Evolutionary conservation across 2,113 vertebrate species (phyloP).

Genomic region (Zapornia atra): DNA sequence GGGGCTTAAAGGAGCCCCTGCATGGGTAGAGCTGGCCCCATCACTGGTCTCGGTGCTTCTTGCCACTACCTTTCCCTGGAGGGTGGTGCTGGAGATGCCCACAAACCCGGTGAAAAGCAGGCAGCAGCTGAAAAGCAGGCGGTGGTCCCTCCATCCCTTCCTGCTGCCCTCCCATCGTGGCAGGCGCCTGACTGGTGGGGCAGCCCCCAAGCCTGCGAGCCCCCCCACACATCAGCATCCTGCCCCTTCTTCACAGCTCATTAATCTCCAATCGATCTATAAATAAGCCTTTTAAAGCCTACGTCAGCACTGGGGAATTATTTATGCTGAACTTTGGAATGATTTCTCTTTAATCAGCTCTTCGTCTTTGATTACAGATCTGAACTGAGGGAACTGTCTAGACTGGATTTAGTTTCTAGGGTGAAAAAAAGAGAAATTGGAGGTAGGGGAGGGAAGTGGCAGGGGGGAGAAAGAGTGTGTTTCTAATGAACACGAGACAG

Average conservation of each 20-base stretch:
- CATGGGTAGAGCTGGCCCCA: fast-evolving
- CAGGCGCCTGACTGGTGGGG: background rate
- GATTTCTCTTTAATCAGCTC: slow-evolving; percentile 58
- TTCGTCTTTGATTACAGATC: slow-evolving; percentile 54
- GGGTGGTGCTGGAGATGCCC: background rate
- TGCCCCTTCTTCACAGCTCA: slow-evolving; percentile 8
- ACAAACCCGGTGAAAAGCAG: background rate
- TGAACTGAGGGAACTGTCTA: slow-evolving; percentile 58
- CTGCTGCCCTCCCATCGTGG: background rate
- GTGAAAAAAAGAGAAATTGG: slow-evolving; percentile 20
- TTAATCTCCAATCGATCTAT: slow-evolving; percentile 22
- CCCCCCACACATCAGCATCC: background rate
- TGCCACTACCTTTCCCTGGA: background rate
- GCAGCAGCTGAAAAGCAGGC: background rate
- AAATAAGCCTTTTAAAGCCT: slow-evolving; percentile 32
- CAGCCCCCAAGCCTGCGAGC: background rate
- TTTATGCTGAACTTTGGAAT: slow-evolving; percentile 29
- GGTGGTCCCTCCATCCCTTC: background rate
- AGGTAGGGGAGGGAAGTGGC: slow-evolving; percentile 23
- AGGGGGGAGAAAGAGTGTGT: slow-evolving; percentile 8
- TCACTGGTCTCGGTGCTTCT: background rate
- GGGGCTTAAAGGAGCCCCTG: background rate
- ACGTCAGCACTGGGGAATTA: slow-evolving; percentile 39
- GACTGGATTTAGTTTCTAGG: slow-evolving; percentile 64
- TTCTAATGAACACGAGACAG: slow-evolving; percentile 35